Evolutionary conservation across 1,140 invertebrate species (phyloP), one percentile per base, ranked within the genome.

Genomic region (Planococcus citri): DNA sequence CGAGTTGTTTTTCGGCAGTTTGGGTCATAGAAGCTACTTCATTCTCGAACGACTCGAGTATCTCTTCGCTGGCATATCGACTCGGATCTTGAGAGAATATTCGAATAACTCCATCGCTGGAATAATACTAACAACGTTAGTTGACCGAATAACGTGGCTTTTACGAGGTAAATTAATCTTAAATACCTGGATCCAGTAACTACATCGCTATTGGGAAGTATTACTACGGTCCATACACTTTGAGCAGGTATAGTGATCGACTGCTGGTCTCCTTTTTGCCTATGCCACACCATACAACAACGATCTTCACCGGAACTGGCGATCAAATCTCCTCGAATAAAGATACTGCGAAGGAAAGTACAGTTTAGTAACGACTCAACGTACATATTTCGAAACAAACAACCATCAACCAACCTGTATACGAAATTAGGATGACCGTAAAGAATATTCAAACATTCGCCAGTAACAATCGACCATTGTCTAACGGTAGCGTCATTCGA

Each of bases 401-500:
- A 8, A 58, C 51, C 4, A 75, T n/a, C 38, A 68, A 75, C 58
- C 75, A 80, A 84, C 80, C 84, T 82, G 74, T 90, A 90, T 72
- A 90, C 88, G 77, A 88, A 90, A 81, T 88, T 89, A 57, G 85
- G 83, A 76, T 95, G 93, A 0, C 91, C 90, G 78, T 85, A 86
- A 75, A 87, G 87, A n/a, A 85, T 86, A 37, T 86, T 82, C 1
- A 94, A 75, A 78, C 90, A 91, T 74, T 88, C 85, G 70, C 93
- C 92, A 70, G 83, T 82, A 61, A 83, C 82, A 29, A 86, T 78
- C 70, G 80, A 85, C 95, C 95, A 97, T 33, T 87, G 80, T 74
- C 87, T 85, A 17, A 97, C 82, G 2, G 87, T 84, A 0, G 88
- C 88, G 83, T 98, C 95, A 80, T 98, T 98, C 22, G 91, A 86